Percentiles rank a stretch among this genome's conserved stretches.
These are phyloP conservation scores for Plutomurus gul DNA, from an alignment of 1,140 invertebrate species.

Conservation along the genomic window DNA sequence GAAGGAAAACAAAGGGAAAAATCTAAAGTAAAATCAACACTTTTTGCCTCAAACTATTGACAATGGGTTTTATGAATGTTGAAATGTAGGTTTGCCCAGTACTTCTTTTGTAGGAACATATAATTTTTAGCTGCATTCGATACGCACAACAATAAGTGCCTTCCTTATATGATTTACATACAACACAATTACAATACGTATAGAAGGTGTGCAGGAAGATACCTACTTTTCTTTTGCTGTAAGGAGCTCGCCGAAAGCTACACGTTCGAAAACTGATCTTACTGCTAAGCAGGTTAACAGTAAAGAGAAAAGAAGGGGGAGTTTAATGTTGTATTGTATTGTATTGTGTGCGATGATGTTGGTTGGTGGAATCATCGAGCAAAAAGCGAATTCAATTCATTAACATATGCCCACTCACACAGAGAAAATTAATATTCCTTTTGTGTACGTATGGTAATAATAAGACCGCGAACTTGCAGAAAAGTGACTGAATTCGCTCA, in stretches of 20 bases:
- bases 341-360: neutral
- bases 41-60: neutral
- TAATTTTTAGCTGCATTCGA: no score
- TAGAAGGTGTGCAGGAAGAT: neutral
- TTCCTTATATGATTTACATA: no score
- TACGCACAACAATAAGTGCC: no score
- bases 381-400: conserved; percentile 10
- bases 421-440: no score
- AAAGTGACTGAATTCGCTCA: no score
- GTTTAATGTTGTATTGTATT: neutral
- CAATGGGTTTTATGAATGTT: no score
- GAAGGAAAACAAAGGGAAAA: neutral
- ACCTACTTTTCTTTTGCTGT: conserved; percentile 1
- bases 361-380: neutral
- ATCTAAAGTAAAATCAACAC: neutral
- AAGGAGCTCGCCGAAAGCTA: neutral
- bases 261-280: neutral
- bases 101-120: no score
- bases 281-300: neutral
- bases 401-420: no score
- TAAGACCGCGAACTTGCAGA: no score
- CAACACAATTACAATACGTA: neutral
- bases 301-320: neutral
- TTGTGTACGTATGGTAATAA: no score
- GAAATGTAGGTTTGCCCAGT: no score